Base-by-base conservation (phyloP, 2,113 vertebrate genomes). In the Himantopus leucocephalus region DNA sequence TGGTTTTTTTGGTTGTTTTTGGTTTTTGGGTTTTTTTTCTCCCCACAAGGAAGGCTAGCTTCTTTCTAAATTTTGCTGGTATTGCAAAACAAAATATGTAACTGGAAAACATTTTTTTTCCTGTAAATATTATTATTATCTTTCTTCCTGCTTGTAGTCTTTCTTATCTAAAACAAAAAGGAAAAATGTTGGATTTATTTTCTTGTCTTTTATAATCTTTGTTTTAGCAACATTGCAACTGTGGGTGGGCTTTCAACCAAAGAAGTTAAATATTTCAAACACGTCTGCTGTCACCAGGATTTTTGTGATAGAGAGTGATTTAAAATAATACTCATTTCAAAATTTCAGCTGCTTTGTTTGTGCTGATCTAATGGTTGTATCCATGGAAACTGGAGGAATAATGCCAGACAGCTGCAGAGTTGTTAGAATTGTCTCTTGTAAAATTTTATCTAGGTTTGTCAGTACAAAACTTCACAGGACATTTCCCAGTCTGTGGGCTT, bases 331-430 rank as follows among this genome's bases (percentile, higher is more conserved):
- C 47, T 79, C 7, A 56, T 94, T 96, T 94, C 77, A 93, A 93
- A 90, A 91, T 83, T 80, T 95, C 80, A 78, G 11, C 88, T 94
- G 43, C 76, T 82, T 85, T 74, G n/a, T 90, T 94, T 94, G 50
- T 88, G 70, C 77, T 64, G 75, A 87, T 85, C 75, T 70, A 76
- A 32, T 94, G 89, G 88, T 75, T 91, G 77, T 97, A 94, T 94
- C 97, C 94, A 96, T 96, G 97, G 98, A 96, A 97, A 98, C 96
- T 90, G 72, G 68, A 83, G 35, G 58, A 67, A 39, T 80, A 81
- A 88, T 92, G 62, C 72, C 88, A 97, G 82, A 47, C 50, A 90
- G 86, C 77, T 94, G 90, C 92, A 79, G 66, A 88, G 27, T 26
- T 89, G 60, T 0, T 68, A 71, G 50, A 66, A 55, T 45, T 66